Base-by-base conservation (phyloP, 2,113 vertebrate species). In the Clarias batrachus region DNA sequence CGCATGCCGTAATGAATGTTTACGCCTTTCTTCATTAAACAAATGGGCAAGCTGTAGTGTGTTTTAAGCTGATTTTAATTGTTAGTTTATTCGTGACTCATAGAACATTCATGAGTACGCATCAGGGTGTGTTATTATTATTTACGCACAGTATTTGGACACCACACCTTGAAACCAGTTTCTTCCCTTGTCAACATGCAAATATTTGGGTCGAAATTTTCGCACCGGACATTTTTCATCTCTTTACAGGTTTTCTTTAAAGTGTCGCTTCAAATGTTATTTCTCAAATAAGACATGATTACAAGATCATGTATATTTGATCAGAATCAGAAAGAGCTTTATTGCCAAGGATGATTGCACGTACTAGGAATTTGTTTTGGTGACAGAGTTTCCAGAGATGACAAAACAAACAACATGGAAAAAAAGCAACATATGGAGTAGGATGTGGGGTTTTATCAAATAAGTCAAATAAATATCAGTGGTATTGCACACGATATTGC, bases 51-150 rank as follows among this genome's bases (percentile, higher is more conserved):
- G 13, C 12, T 54, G 76, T 10, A 16, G 2, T 78, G 52, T 77
- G 76, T 78, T n/a, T 54, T 77, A 76, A 54, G 54, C 16, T 27
- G 25, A 27, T 54, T 27, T 52, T 25, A 54, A 54, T 27, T 78
- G 25, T 71, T 71, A 37, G 68, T 56, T 27, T 25, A 6, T 77
- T 77, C 57, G 25, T 78, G 74, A 78, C 52, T 78, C 74, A 78
- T 19, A 30, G 57, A 25, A 27, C 74, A 27, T 14, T 56, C 13
- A 27, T n/a, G 10, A 3, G 23, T 73, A 30, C 19, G 52, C 76
- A 78, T 21, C 76, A 14, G 76, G 52, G 76, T 57, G 76, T 78
- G 54, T 56, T 16, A 56, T 56, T 76, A 11, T 17, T 56, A 25
- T 37, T n/a, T 23, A 6, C 16, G 23, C 16, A 56, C 48, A 3